Conservation (phyloP, 1,140 invertebrate genomes). For the Pectinophora gossypiella region DNA sequence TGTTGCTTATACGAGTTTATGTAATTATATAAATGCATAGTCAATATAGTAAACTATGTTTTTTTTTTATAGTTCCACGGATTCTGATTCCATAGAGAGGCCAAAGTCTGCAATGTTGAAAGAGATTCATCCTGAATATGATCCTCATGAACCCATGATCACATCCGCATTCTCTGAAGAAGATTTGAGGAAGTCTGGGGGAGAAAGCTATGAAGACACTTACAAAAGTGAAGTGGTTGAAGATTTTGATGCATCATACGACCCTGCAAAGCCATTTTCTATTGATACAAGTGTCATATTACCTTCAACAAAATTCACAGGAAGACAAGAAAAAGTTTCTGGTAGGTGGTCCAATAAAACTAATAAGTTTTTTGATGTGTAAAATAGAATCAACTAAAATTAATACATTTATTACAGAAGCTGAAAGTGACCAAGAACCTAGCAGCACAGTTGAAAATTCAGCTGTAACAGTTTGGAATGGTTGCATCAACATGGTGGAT, state of each 20-base stretch:
- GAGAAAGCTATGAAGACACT: slow-evolving; percentile 56
- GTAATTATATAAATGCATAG: not conserved
- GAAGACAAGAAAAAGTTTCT: slow-evolving; percentile 62
- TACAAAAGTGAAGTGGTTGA: slow-evolving; percentile 48
- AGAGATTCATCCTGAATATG: slow-evolving; percentile 62
- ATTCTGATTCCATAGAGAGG: slow-evolving; percentile 61
- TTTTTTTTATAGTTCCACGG: slow-evolving; percentile 48
- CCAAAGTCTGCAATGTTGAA: slow-evolving; percentile 66
- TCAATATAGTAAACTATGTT: not conserved
- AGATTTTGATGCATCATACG: slow-evolving; percentile 37
- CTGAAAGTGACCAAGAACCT: slow-evolving; percentile 79
- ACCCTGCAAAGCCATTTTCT: slow-evolving; percentile 45
- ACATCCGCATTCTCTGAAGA: slow-evolving; percentile 67
- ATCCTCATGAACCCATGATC: slow-evolving; percentile 69
- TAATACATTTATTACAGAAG: slow-evolving; percentile 41
- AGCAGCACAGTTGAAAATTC: slow-evolving; percentile 75
- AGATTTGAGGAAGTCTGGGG: slow-evolving; percentile 57
- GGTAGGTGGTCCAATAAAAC: slow-evolving; percentile 31
- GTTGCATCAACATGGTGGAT: slow-evolving; percentile 92
- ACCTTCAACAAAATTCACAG: slow-evolving; percentile 30
- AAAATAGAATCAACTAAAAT: slow-evolving; percentile 7
- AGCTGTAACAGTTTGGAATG: slow-evolving; percentile 85
- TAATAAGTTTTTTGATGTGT: not conserved
- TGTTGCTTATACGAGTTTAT: not conserved
- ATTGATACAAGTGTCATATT: slow-evolving; percentile 36